Conservation (phyloP, 1,140 invertebrate species). For the Paramacrobiotus metropolitanus region DNA sequence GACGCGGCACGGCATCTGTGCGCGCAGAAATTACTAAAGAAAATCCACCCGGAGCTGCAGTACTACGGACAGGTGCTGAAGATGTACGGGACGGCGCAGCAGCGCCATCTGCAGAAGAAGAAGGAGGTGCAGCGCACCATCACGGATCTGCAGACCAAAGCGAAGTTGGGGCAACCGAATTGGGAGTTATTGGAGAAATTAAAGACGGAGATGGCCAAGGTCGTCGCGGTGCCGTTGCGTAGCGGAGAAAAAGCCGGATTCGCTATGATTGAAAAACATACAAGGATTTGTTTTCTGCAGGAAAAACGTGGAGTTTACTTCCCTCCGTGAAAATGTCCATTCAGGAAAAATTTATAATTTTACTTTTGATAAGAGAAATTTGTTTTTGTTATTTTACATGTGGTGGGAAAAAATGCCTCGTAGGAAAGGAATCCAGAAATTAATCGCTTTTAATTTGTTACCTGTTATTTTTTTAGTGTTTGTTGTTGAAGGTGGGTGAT, state of each 20-base stretch:
- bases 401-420: no score
- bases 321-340: no score
- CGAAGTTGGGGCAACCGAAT: background rate
- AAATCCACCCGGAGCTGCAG: background rate
- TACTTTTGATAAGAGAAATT: no score
- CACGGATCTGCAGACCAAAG: background rate
- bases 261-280: no score
- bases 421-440: no score
- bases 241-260: background rate
- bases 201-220: background rate
- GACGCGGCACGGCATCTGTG: background rate
- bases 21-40: background rate
- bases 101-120: background rate
- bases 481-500: no score
- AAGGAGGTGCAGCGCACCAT: background rate
- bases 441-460: no score
- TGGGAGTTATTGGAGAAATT: constrained; percentile 1
- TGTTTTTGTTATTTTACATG: no score
- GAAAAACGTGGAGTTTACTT: no score
- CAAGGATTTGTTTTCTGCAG: no score
- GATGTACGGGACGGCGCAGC: background rate
- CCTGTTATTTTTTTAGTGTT: no score
- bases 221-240: background rate
- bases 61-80: background rate
- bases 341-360: no score